Base-by-base conservation (phyloP, 2,888 invertebrate species). In the Chaitophorus viminalis region DNA sequence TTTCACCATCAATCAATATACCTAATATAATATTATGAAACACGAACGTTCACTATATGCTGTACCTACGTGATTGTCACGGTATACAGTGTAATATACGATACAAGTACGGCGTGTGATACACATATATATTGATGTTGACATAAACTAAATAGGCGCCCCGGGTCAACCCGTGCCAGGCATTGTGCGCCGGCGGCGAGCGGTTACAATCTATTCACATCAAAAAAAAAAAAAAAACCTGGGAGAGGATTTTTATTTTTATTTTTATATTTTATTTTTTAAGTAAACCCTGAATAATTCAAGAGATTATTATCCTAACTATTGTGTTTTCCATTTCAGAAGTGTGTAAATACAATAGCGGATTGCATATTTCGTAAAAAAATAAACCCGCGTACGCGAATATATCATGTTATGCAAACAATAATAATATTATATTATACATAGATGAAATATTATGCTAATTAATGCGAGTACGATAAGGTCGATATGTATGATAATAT, bases 201-300 rank as follows among this genome's bases (percentile, higher is more conserved):
- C 21, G 6, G 33, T 54, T 33, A n/a, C 33, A 72, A 82, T 70
- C 52, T 72, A 33, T 82, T 52, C 82, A 8, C 33, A 54, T 72
- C 72, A 33, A 52, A 82, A 72, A 52, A 52, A 9, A 65, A 82
- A 29, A 72, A 72, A 72, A 72, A 54, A 72, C 70, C 70, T 29
- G 39, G n/a, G n/a, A n/a, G n/a, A n/a, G n/a, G n/a, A n/a, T n/a
- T n/a, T n/a, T n/a, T n/a, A n/a, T n/a, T n/a, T n/a, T n/a, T n/a
- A n/a, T n/a, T n/a, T n/a, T n/a, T n/a, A n/a, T n/a, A n/a, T 68
- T 81, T 70, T 70, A 14, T 29, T 25, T 29, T 76, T 76, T 52
- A 52, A 82, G 82, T 82, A 82, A 82, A 82, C 33, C 70, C 82
- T 82, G 82, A 82, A 82, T 82, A 72, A 82, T 82, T 82, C 82